Base-by-base conservation (phyloP, 2,113 vertebrate species). In the Todiramphus saurophagus region DNA sequence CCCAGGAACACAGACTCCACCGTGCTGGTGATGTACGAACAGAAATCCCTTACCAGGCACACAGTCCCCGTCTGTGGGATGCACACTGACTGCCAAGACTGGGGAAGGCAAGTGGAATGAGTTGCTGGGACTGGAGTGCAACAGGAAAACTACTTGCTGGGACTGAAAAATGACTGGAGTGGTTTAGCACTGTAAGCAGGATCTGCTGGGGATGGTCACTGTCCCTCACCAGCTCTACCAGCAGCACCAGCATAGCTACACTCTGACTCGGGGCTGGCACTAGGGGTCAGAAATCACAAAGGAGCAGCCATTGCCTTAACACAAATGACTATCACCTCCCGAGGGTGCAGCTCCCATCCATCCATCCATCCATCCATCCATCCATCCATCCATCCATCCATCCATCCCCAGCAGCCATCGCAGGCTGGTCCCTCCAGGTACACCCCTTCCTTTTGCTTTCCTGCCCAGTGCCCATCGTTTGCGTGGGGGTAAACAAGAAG, bases 31-130 rank as follows among this genome's bases (percentile, higher is more conserved):
- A 21, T 14, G 41, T 13, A 17, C 9, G 58, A 50, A 24, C 0
- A 59, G 48, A 68, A 64, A 67, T 16, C 21, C 48, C 33, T 70
- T 12, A 2, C 25, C 11, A 46, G 1, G 19, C 7, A 31, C 28
- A 2, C 4, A 37, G 75, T 24, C 51, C 27, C 1, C 0, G 16
- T 12, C 63, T 2, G 0, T 0, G 24, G 2, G 15, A n/a, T 14
- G 51, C 64, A 23, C 55, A 15, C 15, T 0, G 7, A 16, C 17
- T 46, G 68, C 51, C 2, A 2, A 35, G 31, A 6, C 0, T 13
- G 41, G 64, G n/a, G 18, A 88, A 28, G 66, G 28, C 37, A 43
- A 19, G 5, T 2, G 37, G 63, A 23, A 50, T 1, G 9, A 35
- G 70, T 12, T 20, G 5, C 3, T 59, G 83, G 83, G 75, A 76